A percentile compares a stretch with the other conserved stretches of the same genome.
phyloP scores from a whole-genome alignment of 2,113 vertebrate species.

The Stegostoma tigrinum region DNA sequence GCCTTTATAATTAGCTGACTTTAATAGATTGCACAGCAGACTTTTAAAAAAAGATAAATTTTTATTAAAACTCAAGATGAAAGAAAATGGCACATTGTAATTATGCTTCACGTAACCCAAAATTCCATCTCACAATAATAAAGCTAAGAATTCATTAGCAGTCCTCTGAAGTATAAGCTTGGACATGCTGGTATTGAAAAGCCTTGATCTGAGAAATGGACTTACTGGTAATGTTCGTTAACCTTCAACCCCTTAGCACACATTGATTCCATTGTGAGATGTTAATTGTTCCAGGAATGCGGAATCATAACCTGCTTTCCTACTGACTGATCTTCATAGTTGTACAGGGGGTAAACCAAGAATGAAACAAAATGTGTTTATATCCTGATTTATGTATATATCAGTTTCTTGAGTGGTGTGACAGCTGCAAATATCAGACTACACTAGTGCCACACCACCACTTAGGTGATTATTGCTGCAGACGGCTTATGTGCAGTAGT shows the following conservation, averaged over 20 bases:
- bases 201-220: not conserved
- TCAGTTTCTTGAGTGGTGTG: not conserved
- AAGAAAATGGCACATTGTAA: not conserved
- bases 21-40: too few relatives aligned
- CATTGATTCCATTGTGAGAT: not conserved
- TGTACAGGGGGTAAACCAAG: not conserved
- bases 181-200: not conserved
- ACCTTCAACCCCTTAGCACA: not conserved
- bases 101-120: not conserved
- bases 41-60: not conserved
- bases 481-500: not conserved
- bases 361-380: not conserved
- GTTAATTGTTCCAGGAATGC: not conserved
- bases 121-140: not conserved
- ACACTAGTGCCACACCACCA: not conserved
- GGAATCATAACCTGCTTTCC: not conserved
- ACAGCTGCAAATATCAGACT: not conserved
- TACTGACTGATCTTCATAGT: not conserved
- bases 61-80: not conserved
- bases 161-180: not conserved
- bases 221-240: not conserved
- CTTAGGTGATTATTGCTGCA: not conserved
- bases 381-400: not conserved
- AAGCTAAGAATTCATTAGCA: not conserved
- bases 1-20: too few relatives aligned